Evolutionary conservation across 2,888 invertebrate genomes (phyloP), one percentile per base, ranked within the genome.

Genomic region (Chouioia cunea): DNA sequence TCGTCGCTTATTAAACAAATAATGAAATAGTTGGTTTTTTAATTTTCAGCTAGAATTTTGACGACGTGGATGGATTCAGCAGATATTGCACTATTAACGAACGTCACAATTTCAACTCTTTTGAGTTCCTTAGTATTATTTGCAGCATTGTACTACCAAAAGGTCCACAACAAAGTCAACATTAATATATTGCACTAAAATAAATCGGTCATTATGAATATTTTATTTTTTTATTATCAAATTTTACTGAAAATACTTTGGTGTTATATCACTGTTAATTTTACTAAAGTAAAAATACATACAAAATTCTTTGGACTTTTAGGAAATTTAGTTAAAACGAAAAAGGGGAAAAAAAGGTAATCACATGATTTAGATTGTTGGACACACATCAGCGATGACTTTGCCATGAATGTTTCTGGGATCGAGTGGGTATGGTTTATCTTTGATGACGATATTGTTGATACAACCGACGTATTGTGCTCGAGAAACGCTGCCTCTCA

Each of bases 401-500:
- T 92, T 90, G 2, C 96, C 93, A 50, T 89, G 88, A 4, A 91
- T 90, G 73, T 91, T 90, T 44, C 88, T 87, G 22, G 88, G 86
- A 60, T 85, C 86, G n/a, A 92, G 83, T 0, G 80, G 76, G 36
- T 75, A 75, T 50, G 86, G 85, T 66, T 87, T 89, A 62, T 67
- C 73, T 83, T 90, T 90, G 57, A 94, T 90, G 62, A 88, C 83
- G 2, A 95, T 88, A 80, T 93, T 92, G 63, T 88, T 89, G 56
- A 97, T 91, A 82, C 96, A 94, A 22, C 96, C 95, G 47, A 93
- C 91, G 85, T 90, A 97, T 12, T 92, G 91, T 27, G 90, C 88
- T 15, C 89, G 87, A 0, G 94, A 92, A 48, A 89, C 88, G 3
- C 94, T 89, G 1, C 96, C 97, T 43, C 90, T 86, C 0, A 88